Conservation (phyloP, 2,797 vertebrate species). For the Characodon lateralis region DNA sequence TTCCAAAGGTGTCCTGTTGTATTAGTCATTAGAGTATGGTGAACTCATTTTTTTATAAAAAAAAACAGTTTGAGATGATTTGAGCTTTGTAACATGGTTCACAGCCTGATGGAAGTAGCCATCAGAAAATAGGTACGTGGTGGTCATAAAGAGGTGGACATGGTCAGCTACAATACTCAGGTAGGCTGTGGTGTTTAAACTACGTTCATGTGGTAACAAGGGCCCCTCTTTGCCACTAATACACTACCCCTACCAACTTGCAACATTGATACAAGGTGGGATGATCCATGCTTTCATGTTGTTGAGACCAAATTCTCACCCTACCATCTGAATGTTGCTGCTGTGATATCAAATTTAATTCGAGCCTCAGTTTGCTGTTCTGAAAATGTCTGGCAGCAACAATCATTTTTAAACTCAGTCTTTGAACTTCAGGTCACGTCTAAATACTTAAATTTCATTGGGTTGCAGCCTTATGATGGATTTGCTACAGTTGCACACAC, state of each 20-base stretch:
- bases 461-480: not conserved
- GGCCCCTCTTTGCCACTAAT: not conserved
- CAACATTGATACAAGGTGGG: not conserved
- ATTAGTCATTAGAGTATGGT: too few species aligned
- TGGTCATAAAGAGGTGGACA: too few species aligned
- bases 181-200: not conserved
- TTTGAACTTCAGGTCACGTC: too few species aligned
- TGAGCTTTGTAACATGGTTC: too few species aligned
- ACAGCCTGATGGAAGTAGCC: too few species aligned
- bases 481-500: not conserved
- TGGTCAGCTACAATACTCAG: not conserved
- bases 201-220: not conserved
- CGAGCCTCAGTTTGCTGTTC: not conserved
- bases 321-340: not conserved
- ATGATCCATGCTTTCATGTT: not conserved
- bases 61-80: too few species aligned
- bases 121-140: too few species aligned
- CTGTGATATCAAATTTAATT: not conserved
- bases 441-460: not conserved
- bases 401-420: too few species aligned
- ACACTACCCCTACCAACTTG: not conserved
- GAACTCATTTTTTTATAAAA: too few species aligned
- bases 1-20: too few species aligned
- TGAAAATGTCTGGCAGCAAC: not conserved
- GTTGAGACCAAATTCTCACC: not conserved